Conservation (phyloP, 2,888 invertebrate species). For the Thymelicus lineola region DNA sequence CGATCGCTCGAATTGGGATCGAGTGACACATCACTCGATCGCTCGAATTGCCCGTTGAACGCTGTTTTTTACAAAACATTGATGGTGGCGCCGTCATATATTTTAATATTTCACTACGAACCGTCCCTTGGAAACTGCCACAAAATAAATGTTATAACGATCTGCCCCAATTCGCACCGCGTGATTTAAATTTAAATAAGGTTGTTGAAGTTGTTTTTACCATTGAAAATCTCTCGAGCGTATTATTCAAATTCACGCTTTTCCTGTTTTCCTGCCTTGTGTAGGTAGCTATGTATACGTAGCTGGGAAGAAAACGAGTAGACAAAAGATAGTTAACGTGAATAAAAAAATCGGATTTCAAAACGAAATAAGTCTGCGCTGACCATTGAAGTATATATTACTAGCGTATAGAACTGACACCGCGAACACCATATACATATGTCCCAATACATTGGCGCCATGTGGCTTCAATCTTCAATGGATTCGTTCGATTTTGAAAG, state of each 20-base stretch:
- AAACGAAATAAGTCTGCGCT: not conserved
- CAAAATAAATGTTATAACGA: constrained; percentile 11
- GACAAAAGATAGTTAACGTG: not conserved
- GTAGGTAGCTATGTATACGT: not conserved
- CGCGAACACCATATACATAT: too few species aligned
- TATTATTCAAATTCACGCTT: constrained; percentile 21
- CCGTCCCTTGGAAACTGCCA: not conserved
- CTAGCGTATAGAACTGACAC: too few species aligned
- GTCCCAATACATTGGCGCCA: too few species aligned
- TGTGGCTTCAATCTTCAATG: too few species aligned
- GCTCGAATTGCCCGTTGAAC: too few species aligned
- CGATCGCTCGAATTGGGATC: too few species aligned
- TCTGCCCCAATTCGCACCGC: constrained; percentile 10
- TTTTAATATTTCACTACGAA: not conserved
- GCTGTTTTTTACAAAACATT: too few species aligned
- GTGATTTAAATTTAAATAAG: constrained; percentile 17
- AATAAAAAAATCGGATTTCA: not conserved
- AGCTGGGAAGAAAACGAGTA: not conserved
- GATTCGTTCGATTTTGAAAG: too few species aligned
- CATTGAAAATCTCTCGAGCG: constrained; percentile 16
- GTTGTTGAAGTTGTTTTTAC: constrained; percentile 10
- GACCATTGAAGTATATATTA: too few species aligned
- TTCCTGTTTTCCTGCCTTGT: constrained; percentile 20
- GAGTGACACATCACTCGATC: too few species aligned
- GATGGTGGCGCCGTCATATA: too few species aligned